Conservation (phyloP, 2,888 invertebrate genomes). For the Dexiosoma caninum region DNA sequence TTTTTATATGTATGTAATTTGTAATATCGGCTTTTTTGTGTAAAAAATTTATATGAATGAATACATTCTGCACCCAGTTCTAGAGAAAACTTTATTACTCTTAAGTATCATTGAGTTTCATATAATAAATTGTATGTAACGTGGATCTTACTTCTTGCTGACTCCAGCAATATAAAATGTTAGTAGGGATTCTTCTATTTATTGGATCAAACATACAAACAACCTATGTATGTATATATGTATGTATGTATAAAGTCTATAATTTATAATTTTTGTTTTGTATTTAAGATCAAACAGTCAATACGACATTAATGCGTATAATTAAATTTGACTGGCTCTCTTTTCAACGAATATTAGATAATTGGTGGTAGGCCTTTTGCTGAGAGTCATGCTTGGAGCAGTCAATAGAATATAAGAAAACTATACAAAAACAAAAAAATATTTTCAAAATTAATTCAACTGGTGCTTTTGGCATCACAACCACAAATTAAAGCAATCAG, state of each 20-base stretch:
- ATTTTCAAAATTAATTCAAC: slow-evolving; percentile 42
- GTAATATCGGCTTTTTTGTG: too few species aligned
- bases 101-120: too few species aligned
- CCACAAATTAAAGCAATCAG: slow-evolving; percentile 37
- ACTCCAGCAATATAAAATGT: neutral
- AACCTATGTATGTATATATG: neutral
- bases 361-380: neutral
- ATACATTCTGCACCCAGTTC: too few species aligned
- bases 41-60: too few species aligned
- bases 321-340: slow-evolving; percentile 21
- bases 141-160: neutral
- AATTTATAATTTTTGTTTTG: neutral
- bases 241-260: neutral
- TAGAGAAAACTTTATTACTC: too few species aligned
- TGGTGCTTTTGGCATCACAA: slow-evolving; percentile 49
- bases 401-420: neutral
- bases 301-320: slow-evolving; percentile 6
- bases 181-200: neutral
- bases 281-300: slow-evolving; percentile 7
- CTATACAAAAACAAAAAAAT: neutral
- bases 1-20: too few species aligned
- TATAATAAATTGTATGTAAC: too few species aligned
- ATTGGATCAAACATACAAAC: neutral
- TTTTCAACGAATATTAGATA: slow-evolving; percentile 11
- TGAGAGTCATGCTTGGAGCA: slow-evolving; percentile 22